Conservation (phyloP, 2,113 vertebrate species). For the Corydoras maculifer region DNA sequence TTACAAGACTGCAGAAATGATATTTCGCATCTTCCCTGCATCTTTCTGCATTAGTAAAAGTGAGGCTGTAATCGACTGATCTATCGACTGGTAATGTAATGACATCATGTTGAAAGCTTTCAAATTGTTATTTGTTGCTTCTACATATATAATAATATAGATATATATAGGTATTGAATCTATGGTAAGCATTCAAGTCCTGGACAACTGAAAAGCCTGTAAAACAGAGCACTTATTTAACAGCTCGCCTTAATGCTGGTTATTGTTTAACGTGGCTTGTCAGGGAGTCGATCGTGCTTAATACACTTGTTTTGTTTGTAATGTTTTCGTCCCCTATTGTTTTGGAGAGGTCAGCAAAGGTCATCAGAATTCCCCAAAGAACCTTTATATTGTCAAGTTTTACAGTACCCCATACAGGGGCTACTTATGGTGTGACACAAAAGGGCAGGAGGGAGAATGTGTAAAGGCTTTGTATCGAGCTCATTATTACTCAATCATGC, state of each 20-base stretch:
- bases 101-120: not conserved
- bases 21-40: not conserved
- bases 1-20: constrained; percentile 9
- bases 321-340: constrained; percentile 68
- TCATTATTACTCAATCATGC: constrained; percentile 65
- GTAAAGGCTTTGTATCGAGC: constrained; percentile 62
- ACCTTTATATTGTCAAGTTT: constrained; percentile 65
- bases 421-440: constrained; percentile 65
- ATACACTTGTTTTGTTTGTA: constrained; percentile 39
- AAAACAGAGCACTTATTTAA: not conserved
- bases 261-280: not conserved
- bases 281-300: too few species aligned
- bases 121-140: not conserved
- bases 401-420: constrained; percentile 68
- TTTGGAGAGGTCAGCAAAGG: constrained; percentile 59
- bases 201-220: too few species aligned
- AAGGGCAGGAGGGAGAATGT: constrained; percentile 64
- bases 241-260: constrained; percentile 2
- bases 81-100: not conserved
- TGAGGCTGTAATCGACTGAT: not conserved
- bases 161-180: not conserved
- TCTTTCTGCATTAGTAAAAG: not conserved
- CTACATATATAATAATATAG: not conserved
- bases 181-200: too few species aligned
- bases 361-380: constrained; percentile 65